These are phyloP conservation scores for Campylomormyrus tamandua DNA, from an alignment of 2,113 vertebrate species.

Conservation along the genomic window DNA sequence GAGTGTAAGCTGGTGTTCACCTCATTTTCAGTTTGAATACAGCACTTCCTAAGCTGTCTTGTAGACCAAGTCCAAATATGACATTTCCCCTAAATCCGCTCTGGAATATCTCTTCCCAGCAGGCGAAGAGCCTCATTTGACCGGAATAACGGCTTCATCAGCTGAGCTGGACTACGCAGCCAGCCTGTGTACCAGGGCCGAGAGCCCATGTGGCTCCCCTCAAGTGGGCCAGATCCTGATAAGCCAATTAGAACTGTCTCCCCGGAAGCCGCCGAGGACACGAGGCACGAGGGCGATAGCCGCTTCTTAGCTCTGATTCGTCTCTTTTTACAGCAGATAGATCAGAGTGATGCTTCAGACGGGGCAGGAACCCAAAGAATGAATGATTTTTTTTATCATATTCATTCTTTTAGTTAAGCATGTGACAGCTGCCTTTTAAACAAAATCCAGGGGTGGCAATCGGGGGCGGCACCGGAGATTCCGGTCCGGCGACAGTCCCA, in stretches of 20 bases:
- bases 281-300: background rate
- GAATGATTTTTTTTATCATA: background rate
- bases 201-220: slow-evolving; percentile 22
- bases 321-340: background rate
- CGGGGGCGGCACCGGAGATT: background rate
- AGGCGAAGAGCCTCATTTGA: background rate
- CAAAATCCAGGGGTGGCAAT: background rate
- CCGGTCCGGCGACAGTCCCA: no score
- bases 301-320: background rate
- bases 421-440: background rate
- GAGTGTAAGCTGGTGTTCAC: background rate
- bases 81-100: background rate
- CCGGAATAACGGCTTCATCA: background rate
- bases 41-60: background rate
- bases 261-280: background rate
- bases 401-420: background rate
- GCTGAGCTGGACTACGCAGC: background rate
- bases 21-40: background rate
- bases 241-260: slow-evolving; percentile 15
- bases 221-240: slow-evolving; percentile 5
- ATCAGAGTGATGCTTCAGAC: background rate
- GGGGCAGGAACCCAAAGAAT: background rate
- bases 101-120: background rate
- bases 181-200: background rate
- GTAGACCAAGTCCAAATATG: background rate